Evolutionary conservation across 1,140 invertebrate species (phyloP).

Genomic region (Xylocopa sonorina): DNA sequence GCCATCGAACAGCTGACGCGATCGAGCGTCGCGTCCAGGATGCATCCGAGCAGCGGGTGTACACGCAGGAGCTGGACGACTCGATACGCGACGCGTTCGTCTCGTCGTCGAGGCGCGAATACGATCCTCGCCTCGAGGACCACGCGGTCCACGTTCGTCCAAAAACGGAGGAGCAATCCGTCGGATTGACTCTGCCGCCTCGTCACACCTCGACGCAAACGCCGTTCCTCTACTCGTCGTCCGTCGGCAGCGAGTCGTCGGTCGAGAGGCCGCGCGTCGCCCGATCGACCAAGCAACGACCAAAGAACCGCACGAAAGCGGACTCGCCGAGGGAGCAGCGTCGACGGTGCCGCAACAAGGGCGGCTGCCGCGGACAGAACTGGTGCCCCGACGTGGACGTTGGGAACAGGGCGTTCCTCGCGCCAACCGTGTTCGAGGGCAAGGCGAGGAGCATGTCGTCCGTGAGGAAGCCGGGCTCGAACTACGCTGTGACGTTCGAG

Average conservation of each 20-base stretch:
- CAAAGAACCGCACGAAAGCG: slow-evolving; percentile 70
- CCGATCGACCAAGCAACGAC: slow-evolving; percentile 69
- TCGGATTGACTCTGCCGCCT: slow-evolving; percentile 41
- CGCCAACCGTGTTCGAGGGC: slow-evolving; percentile 85
- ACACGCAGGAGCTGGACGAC: slow-evolving; percentile 20
- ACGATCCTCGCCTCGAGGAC: slow-evolving; percentile 11
- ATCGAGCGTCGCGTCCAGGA: neutral
- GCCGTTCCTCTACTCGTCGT: slow-evolving; percentile 29
- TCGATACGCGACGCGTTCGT: slow-evolving; percentile 41
- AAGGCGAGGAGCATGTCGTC: slow-evolving; percentile 85
- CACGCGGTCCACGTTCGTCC: slow-evolving; percentile 4
- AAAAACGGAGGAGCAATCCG: slow-evolving; percentile 45
- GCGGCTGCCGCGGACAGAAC: slow-evolving; percentile 74
- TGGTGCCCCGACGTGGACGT: slow-evolving; percentile 84
- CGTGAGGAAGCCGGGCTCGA: slow-evolving; percentile 81
- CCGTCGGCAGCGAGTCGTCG: slow-evolving; percentile 46
- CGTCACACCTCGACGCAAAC: slow-evolving; percentile 61
- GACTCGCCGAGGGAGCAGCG: slow-evolving; percentile 76
- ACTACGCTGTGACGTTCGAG: slow-evolving; percentile 86
- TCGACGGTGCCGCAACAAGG: slow-evolving; percentile 74
- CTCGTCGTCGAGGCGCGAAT: slow-evolving; percentile 15
- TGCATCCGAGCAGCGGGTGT: neutral
- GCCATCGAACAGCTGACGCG: neutral
- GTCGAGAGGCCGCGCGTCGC: slow-evolving; percentile 57
- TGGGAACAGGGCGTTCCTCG: slow-evolving; percentile 84